Percentiles rank a stretch among this genome's conserved stretches.
Evolutionary conservation across 1,140 invertebrate genomes (phyloP).

Genomic region (Cyrtorhinus lividipennis): DNA sequence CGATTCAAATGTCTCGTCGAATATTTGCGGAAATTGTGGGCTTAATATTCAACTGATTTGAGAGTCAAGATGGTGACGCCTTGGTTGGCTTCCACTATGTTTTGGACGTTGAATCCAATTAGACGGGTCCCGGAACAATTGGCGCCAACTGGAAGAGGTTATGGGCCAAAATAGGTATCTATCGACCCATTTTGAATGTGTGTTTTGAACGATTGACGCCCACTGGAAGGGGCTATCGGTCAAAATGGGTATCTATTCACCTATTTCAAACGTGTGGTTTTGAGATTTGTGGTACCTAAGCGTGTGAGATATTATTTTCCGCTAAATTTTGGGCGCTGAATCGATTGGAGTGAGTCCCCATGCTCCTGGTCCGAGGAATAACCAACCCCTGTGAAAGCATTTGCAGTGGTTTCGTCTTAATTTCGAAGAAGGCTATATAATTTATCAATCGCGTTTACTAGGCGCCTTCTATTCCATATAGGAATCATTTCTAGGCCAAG

Average conservation of each 20-base stretch:
- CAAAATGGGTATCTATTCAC: too few relatives aligned
- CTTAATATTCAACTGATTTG: background rate
- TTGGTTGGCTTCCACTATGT: background rate
- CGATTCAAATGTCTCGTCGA: too few relatives aligned
- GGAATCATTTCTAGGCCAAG: background rate
- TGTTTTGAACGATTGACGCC: too few relatives aligned
- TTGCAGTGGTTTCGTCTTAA: background rate
- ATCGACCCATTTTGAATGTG: too few relatives aligned
- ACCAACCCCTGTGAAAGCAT: background rate
- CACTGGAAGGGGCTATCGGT: too few relatives aligned
- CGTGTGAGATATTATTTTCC: background rate
- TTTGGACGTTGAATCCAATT: background rate
- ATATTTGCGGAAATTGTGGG: background rate
- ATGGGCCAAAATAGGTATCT: too few relatives aligned
- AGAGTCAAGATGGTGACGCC: background rate
- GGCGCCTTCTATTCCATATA: background rate
- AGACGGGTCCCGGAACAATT: background rate
- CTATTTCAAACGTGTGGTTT: too few relatives aligned
- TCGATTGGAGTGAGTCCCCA: too few relatives aligned
- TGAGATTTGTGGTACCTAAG: too few relatives aligned
- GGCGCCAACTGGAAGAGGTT: too few relatives aligned
- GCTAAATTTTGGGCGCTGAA: background rate
- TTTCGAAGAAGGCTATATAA: background rate
- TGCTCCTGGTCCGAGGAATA: too few relatives aligned
- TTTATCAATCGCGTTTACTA: background rate